Percentiles rank a stretch among this genome's conserved stretches.
These are phyloP conservation scores for Drosophila nikananu DNA, from an alignment of 1,140 invertebrate genomes.

Conservation along the genomic window DNA sequence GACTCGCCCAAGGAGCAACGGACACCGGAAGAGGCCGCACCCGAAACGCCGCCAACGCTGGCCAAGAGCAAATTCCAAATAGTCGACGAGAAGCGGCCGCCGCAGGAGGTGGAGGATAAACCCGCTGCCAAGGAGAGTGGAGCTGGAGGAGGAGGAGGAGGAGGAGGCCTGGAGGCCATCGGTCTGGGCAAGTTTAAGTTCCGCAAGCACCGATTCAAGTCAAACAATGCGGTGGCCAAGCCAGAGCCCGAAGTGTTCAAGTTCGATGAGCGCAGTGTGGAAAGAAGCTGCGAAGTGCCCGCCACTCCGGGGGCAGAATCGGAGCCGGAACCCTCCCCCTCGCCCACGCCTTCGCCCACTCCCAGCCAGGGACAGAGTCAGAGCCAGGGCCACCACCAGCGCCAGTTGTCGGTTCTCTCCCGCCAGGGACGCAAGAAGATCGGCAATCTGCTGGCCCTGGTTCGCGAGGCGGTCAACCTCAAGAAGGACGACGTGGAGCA, in stretches of 20 bases:
- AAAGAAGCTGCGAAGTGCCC: constrained; percentile 45
- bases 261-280: constrained; percentile 73
- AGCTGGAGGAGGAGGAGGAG: constrained; percentile 7
- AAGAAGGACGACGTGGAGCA: constrained; percentile 71
- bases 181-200: constrained; percentile 79
- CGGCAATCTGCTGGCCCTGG: constrained; percentile 75
- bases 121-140: constrained; percentile 18
- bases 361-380: constrained; percentile 64
- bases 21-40: constrained; percentile 10
- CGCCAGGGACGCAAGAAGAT: constrained; percentile 82
- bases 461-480: constrained; percentile 75
- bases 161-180: constrained; percentile 36
- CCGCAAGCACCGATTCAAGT: constrained; percentile 61
- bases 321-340: constrained; percentile 52
- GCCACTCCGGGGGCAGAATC: constrained; percentile 21
- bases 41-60: constrained; percentile 28
- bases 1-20: constrained; percentile 9
- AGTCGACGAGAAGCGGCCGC: constrained; percentile 70
- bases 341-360: constrained; percentile 70
- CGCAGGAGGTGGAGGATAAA: constrained; percentile 39
- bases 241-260: constrained; percentile 77
- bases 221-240: constrained; percentile 41
- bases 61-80: constrained; percentile 68
- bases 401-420: constrained; percentile 72
- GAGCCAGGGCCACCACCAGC: constrained; percentile 54